A percentile compares a stretch with the other conserved stretches of the same genome.
These are phyloP conservation scores for Chrysocyon brachyurus DNA, from an alignment of 2,797 vertebrate genomes.

Conservation along the genomic window DNA sequence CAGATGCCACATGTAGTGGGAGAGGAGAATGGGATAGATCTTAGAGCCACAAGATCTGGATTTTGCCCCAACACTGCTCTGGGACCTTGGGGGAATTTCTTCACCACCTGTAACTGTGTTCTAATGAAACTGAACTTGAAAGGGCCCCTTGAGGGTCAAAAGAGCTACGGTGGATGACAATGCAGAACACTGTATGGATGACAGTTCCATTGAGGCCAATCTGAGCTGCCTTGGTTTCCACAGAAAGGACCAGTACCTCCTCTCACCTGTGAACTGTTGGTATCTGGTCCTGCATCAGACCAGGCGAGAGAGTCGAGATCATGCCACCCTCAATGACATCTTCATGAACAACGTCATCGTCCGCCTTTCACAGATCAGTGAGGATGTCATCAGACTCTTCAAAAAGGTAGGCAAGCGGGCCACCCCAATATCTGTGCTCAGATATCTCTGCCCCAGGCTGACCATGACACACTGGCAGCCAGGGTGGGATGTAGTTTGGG, in stretches of 20 bases:
- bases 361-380: slow-evolving; percentile 96
- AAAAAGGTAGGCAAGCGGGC: slow-evolving; percentile 93
- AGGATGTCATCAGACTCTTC: slow-evolving; percentile 98
- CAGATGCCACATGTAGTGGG: background rate
- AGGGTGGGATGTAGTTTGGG: background rate
- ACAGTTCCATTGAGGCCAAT: background rate
- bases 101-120: background rate
- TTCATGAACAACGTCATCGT: slow-evolving; percentile 99
- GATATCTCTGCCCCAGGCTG: background rate
- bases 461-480: background rate
- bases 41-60: background rate
- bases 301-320: slow-evolving; percentile 96
- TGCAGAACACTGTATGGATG: background rate
- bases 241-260: slow-evolving; percentile 98
- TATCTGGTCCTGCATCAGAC: slow-evolving; percentile 99
- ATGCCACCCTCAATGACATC: slow-evolving; percentile 98
- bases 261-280: slow-evolving; percentile 99
- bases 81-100: background rate
- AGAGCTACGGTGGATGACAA: background rate
- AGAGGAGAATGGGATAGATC: background rate
- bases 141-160: background rate
- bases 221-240: background rate
- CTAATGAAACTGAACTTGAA: background rate
- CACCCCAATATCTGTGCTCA: background rate
- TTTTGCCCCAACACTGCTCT: background rate